Conservation (phyloP, 2,888 invertebrate genomes). For the Mellilla xanthometata region DNA sequence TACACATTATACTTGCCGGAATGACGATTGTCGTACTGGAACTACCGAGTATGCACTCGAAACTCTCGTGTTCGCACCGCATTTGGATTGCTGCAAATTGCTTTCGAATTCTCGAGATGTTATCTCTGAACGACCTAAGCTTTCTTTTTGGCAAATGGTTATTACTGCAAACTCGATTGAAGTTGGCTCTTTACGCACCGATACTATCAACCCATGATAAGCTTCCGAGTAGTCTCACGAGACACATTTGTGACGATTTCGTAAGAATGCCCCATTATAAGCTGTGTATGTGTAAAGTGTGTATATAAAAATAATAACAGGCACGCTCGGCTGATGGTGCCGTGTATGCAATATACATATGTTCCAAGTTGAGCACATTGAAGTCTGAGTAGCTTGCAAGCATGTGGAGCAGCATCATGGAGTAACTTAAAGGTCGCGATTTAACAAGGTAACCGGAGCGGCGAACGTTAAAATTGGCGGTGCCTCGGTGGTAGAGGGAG, state of each 20-base stretch:
- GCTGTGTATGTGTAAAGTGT: slow-evolving; percentile 11
- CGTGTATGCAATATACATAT: slow-evolving; percentile 22
- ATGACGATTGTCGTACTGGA: slow-evolving; percentile 36
- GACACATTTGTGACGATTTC: neutral
- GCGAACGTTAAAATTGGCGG: slow-evolving; percentile 42
- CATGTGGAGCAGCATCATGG: slow-evolving; percentile 27
- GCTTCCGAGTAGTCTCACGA: slow-evolving; percentile 2
- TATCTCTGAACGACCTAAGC: slow-evolving; percentile 8
- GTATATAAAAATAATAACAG: slow-evolving; percentile 24
- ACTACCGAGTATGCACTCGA: slow-evolving; percentile 18
- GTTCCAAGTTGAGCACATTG: slow-evolving; percentile 27
- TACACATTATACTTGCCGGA: slow-evolving; percentile 46
- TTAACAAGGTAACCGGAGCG: slow-evolving; percentile 49
- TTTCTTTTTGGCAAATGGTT: slow-evolving; percentile 16
- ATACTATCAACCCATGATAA: neutral
- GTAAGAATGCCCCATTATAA: slow-evolving; percentile 1
- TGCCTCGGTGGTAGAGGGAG: too few species aligned
- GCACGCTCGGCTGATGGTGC: slow-evolving; percentile 8
- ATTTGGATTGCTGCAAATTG: slow-evolving; percentile 15
- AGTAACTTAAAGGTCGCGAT: slow-evolving; percentile 37
- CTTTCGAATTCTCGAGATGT: slow-evolving; percentile 14
- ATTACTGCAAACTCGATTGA: neutral
- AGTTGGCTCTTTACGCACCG: neutral
- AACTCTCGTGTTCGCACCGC: slow-evolving; percentile 12
- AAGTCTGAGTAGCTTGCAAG: slow-evolving; percentile 29